These are phyloP conservation scores for Oxyura jamaicensis DNA, from an alignment of 2,113 vertebrate genomes.

Conservation along the genomic window DNA sequence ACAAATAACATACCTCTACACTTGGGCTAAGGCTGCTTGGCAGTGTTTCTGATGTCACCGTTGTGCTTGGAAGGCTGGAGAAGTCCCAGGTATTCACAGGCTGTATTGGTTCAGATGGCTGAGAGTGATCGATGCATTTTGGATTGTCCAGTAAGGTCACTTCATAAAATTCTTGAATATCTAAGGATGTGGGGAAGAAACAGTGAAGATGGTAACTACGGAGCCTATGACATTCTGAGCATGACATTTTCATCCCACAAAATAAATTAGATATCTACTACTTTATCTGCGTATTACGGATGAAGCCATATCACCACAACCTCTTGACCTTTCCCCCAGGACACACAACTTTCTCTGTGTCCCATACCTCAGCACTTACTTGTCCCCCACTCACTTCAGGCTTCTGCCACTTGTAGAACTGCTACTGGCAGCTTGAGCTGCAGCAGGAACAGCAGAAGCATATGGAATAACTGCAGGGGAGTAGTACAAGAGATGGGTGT, in stretches of 20 bases:
- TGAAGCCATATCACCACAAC: neutral
- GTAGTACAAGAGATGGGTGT: neutral
- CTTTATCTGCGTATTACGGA: neutral
- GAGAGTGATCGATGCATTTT: conserved; percentile 85
- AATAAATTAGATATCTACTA: neutral
- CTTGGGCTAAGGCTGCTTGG: conserved; percentile 92
- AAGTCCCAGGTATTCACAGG: conserved; percentile 94
- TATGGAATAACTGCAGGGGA: neutral
- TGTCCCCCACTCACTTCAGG: neutral
- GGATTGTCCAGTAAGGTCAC: conserved; percentile 97
- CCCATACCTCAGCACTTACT: fast-evolving
- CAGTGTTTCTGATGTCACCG: conserved; percentile 90
- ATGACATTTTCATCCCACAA: neutral
- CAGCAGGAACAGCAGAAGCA: neutral
- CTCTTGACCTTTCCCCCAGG: neutral
- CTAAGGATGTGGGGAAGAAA: conserved; percentile 68
- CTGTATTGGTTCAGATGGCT: conserved; percentile 79
- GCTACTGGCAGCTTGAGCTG: neutral
- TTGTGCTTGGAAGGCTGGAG: conserved; percentile 92
- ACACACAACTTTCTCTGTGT: neutral
- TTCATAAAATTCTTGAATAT: conserved; percentile 99
- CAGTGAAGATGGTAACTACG: neutral
- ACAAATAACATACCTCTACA: conserved; percentile 83
- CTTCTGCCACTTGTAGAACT: fast-evolving
- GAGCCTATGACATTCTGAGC: neutral